A percentile compares a stretch with the other conserved stretches of the same genome.
Conservation (phyloP, 2,113 vertebrate genomes). For the Pungitius pungitius region DNA sequence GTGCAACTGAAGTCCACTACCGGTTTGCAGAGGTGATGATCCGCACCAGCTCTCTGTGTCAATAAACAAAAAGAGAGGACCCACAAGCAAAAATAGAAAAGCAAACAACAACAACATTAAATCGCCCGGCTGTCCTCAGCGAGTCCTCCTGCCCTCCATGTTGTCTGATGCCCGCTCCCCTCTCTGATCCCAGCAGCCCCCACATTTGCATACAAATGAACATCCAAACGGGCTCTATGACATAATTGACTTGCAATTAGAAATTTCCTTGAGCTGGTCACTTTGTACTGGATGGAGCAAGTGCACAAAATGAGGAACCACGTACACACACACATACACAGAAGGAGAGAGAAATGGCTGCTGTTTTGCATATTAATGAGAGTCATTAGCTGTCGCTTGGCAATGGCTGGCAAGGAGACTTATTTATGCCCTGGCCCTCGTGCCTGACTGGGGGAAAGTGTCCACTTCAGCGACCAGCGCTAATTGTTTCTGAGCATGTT, state of each 20-base stretch:
- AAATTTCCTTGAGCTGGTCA: conserved; percentile 85
- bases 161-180: conserved; percentile 68
- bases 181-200: conserved; percentile 57
- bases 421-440: conserved; percentile 80
- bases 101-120: not conserved
- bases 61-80: not conserved
- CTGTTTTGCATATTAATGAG: conserved; percentile 88
- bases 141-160: conserved; percentile 74
- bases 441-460: conserved; percentile 79
- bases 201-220: conserved; percentile 88
- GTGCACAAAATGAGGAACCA: conserved; percentile 69
- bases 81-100: not conserved
- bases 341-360: conserved; percentile 73
- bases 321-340: conserved; percentile 50
- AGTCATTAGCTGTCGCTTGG: conserved; percentile 84
- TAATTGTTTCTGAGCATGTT: conserved; percentile 87
- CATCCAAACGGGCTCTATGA: conserved; percentile 86
- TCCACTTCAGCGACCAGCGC: conserved; percentile 76
- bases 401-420: conserved; percentile 83
- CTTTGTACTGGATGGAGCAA: conserved; percentile 79
- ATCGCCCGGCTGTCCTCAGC: conserved; percentile 2
- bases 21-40: not conserved
- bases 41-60: not conserved
- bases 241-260: conserved; percentile 89
- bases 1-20: not conserved